Conservation (phyloP, 1,140 invertebrate species). For the Eupristina koningsbergeri region DNA sequence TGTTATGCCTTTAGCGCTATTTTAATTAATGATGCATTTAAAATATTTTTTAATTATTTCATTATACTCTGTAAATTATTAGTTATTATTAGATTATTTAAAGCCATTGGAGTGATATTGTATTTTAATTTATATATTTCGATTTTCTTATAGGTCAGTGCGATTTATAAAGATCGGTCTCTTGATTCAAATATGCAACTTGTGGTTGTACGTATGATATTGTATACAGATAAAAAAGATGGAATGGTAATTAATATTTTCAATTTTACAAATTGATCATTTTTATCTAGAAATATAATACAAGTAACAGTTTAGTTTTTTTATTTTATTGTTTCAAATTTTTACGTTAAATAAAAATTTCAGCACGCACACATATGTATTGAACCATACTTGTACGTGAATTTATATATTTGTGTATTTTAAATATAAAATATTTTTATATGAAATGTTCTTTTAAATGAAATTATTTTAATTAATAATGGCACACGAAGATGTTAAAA, state of each 20-base stretch:
- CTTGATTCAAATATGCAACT: constrained; percentile 79
- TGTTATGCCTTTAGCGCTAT: constrained; percentile 4
- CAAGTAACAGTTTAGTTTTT: no score
- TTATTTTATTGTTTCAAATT: no score
- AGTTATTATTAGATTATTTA: constrained; percentile 4
- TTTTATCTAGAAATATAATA: no score
- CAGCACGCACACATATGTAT: no score
- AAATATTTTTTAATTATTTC: constrained; percentile 1
- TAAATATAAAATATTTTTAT: no score
- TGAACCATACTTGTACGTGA: no score
- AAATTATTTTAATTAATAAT: no score
- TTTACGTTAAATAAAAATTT: no score
- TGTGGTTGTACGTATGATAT: constrained; percentile 77
- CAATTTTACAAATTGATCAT: no score
- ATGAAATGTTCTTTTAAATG: no score
- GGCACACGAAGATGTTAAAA: no score
- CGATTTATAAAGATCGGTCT: constrained; percentile 81
- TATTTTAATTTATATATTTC: neutral
- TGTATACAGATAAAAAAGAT: constrained; percentile 77
- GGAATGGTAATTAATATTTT: constrained; percentile 72
- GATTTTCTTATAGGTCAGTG: constrained; percentile 76
- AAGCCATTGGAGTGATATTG: neutral
- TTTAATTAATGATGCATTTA: neutral
- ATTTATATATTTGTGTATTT: no score
- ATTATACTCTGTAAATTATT: neutral